Evolutionary conservation across 2,888 invertebrate species (phyloP).

Genomic region (Pherbina coryleti): DNA sequence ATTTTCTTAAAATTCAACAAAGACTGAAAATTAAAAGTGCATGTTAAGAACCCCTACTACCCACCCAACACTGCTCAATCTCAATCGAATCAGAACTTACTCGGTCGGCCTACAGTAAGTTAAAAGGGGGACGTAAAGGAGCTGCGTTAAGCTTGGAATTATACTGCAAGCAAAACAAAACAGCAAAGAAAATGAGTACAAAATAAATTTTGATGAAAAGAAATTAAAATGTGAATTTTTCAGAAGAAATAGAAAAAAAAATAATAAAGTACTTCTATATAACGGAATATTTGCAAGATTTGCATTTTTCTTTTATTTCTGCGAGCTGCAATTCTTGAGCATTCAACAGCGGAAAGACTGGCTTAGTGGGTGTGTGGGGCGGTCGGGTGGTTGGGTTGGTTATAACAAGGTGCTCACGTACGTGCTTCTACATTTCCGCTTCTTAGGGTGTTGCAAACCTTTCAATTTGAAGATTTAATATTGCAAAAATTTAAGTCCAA

Average conservation of each 20-base stretch:
- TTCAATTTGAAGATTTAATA: constrained; percentile 36
- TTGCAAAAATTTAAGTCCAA: constrained; percentile 15
- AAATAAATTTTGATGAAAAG: constrained; percentile 58
- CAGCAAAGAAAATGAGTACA: constrained; percentile 32
- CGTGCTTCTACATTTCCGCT: not conserved
- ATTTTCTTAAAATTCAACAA: constrained; percentile 45
- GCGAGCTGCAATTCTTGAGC: constrained; percentile 38
- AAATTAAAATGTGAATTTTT: constrained; percentile 55
- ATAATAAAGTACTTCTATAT: not conserved
- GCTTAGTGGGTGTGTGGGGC: not conserved
- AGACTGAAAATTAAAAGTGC: constrained; percentile 45
- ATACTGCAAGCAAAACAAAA: constrained; percentile 29
- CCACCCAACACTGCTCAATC: not conserved
- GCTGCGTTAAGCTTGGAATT: not conserved
- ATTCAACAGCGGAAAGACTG: not conserved
- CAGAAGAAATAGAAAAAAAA: constrained; percentile 6
- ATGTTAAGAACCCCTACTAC: constrained; percentile 13
- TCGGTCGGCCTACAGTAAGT: not conserved
- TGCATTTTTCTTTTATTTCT: constrained; percentile 57
- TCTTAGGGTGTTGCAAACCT: constrained; percentile 8
- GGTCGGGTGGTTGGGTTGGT: not conserved
- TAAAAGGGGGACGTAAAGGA: not conserved
- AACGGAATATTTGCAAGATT: constrained; percentile 61
- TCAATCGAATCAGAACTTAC: not conserved
- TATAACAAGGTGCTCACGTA: constrained; percentile 36